phyloP scores from a whole-genome alignment of 2,888 invertebrate genomes.

The Himalopsyche kuldschensis region DNA sequence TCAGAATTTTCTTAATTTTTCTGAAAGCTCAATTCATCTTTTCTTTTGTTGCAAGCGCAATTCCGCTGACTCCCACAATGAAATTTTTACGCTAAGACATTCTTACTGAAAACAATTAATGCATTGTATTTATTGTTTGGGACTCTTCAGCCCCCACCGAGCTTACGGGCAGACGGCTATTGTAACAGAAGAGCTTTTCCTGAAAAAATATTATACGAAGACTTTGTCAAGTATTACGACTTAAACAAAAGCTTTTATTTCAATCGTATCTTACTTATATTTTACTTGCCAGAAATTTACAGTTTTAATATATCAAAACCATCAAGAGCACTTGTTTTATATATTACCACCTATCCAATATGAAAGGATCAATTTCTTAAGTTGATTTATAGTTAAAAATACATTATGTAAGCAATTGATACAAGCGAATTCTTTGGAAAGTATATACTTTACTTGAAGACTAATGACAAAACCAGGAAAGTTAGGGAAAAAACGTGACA shows the following conservation, averaged over 20 bases:
- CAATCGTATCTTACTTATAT: background rate
- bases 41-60: slow-evolving; percentile 56
- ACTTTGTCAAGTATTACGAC: background rate
- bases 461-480: too few relatives aligned
- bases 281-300: background rate
- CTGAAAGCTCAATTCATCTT: background rate
- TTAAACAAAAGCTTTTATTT: background rate
- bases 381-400: too few relatives aligned
- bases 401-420: too few relatives aligned
- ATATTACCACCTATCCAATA: too few relatives aligned
- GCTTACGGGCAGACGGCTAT: background rate
- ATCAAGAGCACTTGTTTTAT: too few relatives aligned
- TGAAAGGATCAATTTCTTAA: too few relatives aligned
- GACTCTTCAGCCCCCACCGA: background rate
- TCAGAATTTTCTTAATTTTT: slow-evolving; percentile 1
- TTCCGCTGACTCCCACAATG: slow-evolving; percentile 31
- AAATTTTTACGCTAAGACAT: slow-evolving; percentile 30
- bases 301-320: background rate
- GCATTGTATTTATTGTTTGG: slow-evolving; percentile 33
- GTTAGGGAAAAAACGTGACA: too few relatives aligned
- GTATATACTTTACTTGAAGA: too few relatives aligned
- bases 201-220: background rate
- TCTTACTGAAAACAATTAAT: slow-evolving; percentile 38
- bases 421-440: too few relatives aligned
- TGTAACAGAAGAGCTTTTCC: background rate